These are phyloP conservation scores for Dermatemys mawii DNA, from an alignment of 2,113 vertebrate genomes.

Conservation along the genomic window DNA sequence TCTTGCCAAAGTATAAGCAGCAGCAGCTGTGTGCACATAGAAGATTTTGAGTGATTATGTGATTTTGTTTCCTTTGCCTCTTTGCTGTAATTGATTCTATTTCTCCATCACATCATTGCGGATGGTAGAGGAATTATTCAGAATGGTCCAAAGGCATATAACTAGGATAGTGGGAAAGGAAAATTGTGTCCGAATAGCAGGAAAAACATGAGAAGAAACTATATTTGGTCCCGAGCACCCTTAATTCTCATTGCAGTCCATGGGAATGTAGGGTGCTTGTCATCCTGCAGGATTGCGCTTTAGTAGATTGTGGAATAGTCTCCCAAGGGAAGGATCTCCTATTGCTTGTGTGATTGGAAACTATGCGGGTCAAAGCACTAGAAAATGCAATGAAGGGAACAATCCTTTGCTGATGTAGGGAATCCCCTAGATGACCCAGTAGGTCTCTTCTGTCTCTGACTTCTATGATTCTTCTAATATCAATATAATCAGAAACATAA, in stretches of 20 bases:
- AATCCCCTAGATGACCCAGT: background rate
- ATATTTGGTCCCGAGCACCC: background rate
- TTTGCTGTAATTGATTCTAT: background rate
- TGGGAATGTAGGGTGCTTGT: background rate
- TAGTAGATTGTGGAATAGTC: background rate
- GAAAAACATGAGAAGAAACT: constrained; percentile 17
- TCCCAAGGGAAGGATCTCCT: background rate
- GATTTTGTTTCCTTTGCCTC: constrained; percentile 50
- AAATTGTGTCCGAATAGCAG: constrained; percentile 59
- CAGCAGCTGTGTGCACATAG: constrained; percentile 47
- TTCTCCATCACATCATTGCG: constrained; percentile 57
- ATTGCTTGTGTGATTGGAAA: background rate
- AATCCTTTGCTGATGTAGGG: background rate
- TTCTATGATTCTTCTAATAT: background rate
- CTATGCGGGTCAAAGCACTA: background rate
- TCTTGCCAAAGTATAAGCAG: constrained; percentile 35
- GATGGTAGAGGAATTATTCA: constrained; percentile 53
- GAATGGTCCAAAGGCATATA: constrained; percentile 38
- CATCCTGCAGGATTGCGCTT: background rate
- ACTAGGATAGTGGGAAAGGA: constrained; percentile 49
- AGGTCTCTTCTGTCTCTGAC: background rate
- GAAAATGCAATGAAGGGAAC: background rate
- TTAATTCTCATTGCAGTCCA: background rate
- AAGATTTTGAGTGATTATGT: constrained; percentile 60
- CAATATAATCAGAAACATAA: background rate